A percentile compares a stretch with the other conserved stretches of the same genome.
Conservation (phyloP, 2,797 vertebrate species). For the Aeoliscus strigatus region DNA sequence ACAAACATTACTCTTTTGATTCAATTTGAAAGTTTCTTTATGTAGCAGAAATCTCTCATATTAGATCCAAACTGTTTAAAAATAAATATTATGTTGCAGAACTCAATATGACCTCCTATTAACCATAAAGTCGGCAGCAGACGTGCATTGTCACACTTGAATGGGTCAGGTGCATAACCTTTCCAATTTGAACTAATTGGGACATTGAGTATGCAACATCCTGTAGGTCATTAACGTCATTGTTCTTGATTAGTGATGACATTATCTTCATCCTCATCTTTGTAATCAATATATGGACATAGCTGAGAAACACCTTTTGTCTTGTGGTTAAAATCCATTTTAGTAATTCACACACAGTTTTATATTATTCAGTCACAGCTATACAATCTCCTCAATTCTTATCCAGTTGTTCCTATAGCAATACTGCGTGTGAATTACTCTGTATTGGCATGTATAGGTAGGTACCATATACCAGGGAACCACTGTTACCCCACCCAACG, state of each 20-base stretch:
- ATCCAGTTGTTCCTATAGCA: too few species aligned
- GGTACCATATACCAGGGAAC: too few species aligned
- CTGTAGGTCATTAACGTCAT: conserved; percentile 16
- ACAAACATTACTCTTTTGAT: conserved; percentile 43
- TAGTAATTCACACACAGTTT: too few species aligned
- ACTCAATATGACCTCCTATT: conserved; percentile 9
- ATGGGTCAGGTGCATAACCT: conserved; percentile 15
- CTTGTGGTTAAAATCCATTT: not conserved
- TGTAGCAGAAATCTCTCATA: conserved; percentile 29
- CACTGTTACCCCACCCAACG: too few species aligned
- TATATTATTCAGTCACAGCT: too few species aligned
- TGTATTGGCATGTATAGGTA: too few species aligned
- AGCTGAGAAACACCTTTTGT: conserved; percentile 2
- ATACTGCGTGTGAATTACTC: too few species aligned
- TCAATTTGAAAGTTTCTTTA: conserved; percentile 29
- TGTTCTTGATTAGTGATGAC: conserved; percentile 9
- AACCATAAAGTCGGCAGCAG: conserved; percentile 5
- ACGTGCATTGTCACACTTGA: conserved; percentile 8
- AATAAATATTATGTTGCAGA: conserved; percentile 11
- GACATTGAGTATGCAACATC: conserved; percentile 11
- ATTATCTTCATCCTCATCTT: not conserved
- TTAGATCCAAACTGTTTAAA: conserved; percentile 14
- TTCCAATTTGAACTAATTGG: conserved; percentile 19
- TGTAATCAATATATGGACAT: conserved; percentile 5
- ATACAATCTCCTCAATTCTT: too few species aligned